These are phyloP conservation scores for Pseudococcus viburni DNA, from an alignment of 2,888 invertebrate species.

Conservation along the genomic window DNA sequence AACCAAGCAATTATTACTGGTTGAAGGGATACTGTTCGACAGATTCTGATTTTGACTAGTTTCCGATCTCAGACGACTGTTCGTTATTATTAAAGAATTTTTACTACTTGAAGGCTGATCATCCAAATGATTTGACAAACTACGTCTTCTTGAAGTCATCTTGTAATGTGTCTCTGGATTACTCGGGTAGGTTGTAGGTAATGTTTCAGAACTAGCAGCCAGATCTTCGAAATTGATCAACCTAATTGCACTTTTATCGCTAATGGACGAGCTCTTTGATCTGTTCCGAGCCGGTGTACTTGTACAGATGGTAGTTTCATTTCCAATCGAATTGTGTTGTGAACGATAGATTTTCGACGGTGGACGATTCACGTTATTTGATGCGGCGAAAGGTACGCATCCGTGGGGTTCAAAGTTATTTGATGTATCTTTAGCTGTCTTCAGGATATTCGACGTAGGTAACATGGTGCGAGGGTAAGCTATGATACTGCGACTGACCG, in stretches of 20 bases:
- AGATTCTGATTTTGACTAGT: not conserved
- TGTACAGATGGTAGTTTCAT: not conserved
- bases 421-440: not conserved
- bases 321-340: not conserved
- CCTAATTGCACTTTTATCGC: not conserved
- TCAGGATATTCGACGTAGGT: not conserved
- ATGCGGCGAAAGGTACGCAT: not conserved
- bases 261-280: slow-evolving; percentile 9
- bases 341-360: not conserved
- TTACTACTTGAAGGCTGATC: not conserved
- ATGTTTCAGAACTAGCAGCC: not conserved
- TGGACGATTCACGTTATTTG: not conserved
- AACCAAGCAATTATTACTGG: not conserved
- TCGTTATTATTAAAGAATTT: not conserved
- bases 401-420: not conserved
- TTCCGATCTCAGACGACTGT: not conserved
- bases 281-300: not conserved
- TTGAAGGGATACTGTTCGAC: not conserved
- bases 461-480: not conserved
- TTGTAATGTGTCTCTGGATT: not conserved
- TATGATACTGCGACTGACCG: not conserved
- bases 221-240: slow-evolving; percentile 2
- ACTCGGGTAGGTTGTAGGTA: not conserved
- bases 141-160: not conserved
- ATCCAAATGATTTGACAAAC: not conserved